Conservation (phyloP, 2,888 invertebrate genomes). For the Craniophora ligustri region DNA sequence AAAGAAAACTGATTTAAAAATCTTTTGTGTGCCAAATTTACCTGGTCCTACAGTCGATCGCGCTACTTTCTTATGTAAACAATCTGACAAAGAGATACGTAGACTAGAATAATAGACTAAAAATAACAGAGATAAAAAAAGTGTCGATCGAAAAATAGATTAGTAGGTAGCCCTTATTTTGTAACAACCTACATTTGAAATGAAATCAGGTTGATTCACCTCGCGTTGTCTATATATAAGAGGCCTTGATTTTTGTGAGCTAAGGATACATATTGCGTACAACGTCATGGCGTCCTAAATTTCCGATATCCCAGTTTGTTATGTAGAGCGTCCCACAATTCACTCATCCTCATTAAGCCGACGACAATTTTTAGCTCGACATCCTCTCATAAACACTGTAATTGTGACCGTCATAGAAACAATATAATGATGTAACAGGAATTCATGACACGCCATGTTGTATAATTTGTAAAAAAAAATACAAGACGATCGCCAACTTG, state of each 20-base stretch:
- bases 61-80: slow-evolving; percentile 31
- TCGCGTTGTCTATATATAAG: slow-evolving; percentile 26
- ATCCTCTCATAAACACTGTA: slow-evolving; percentile 79
- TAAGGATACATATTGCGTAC: slow-evolving; percentile 35
- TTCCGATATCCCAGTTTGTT: slow-evolving; percentile 64
- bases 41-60: slow-evolving; percentile 29
- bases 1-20: slow-evolving; percentile 17
- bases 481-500: slow-evolving; percentile 39
- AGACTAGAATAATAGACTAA: slow-evolving; percentile 30
- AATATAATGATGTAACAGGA: slow-evolving; percentile 61
- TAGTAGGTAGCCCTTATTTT: slow-evolving; percentile 37
- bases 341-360: slow-evolving; percentile 84
- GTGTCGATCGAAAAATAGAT: slow-evolving; percentile 32
- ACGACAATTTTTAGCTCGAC: slow-evolving; percentile 77
- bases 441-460: slow-evolving; percentile 53
- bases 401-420: slow-evolving; percentile 64
- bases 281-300: slow-evolving; percentile 59
- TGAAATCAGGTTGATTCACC: slow-evolving; percentile 34
- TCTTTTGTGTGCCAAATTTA: slow-evolving; percentile 40
- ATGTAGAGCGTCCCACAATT: slow-evolving; percentile 76
- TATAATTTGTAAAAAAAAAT: slow-evolving; percentile 44
- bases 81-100: slow-evolving; percentile 23
- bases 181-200: slow-evolving; percentile 17
- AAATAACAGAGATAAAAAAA: slow-evolving; percentile 41
- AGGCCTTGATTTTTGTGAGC: slow-evolving; percentile 36